A percentile compares a stretch with the other conserved stretches of the same genome.
Conservation (phyloP, 2,888 invertebrate species). For the Drosophila infuscata region DNA sequence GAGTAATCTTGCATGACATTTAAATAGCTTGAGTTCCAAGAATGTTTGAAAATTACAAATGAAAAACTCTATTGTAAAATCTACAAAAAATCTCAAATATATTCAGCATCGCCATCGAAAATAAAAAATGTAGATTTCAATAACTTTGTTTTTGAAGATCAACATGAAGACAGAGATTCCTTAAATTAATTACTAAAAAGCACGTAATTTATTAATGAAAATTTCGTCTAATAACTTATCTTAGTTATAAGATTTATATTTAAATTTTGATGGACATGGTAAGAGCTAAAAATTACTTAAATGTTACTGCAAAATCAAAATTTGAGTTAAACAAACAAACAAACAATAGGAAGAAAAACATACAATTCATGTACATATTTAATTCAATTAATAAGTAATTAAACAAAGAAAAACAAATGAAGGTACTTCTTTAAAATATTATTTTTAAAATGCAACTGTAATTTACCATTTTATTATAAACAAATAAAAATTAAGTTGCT, state of each 20-base stretch:
- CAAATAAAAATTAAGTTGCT: not conserved
- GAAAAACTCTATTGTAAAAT: not conserved
- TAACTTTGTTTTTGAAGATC: not conserved
- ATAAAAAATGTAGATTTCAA: not conserved
- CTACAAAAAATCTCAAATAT: not conserved
- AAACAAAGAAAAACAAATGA: not conserved
- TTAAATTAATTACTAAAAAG: too few relatives aligned
- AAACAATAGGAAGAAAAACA: not conserved
- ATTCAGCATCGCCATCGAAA: not conserved
- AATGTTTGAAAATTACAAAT: not conserved
- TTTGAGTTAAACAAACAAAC: too few relatives aligned
- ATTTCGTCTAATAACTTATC: not conserved
- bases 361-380: not conserved
- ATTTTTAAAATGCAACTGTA: not conserved
- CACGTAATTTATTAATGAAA: not conserved
- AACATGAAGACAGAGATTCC: too few relatives aligned
- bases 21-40: not conserved
- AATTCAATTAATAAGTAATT: not conserved
- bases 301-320: not conserved
- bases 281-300: not conserved
- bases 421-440: not conserved
- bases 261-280: not conserved
- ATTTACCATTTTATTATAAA: not conserved
- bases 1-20: not conserved
- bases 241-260: not conserved